Evolutionary conservation across 1,140 invertebrate species (phyloP), one percentile per base, ranked within the genome.

Genomic region (Apis florea): DNA sequence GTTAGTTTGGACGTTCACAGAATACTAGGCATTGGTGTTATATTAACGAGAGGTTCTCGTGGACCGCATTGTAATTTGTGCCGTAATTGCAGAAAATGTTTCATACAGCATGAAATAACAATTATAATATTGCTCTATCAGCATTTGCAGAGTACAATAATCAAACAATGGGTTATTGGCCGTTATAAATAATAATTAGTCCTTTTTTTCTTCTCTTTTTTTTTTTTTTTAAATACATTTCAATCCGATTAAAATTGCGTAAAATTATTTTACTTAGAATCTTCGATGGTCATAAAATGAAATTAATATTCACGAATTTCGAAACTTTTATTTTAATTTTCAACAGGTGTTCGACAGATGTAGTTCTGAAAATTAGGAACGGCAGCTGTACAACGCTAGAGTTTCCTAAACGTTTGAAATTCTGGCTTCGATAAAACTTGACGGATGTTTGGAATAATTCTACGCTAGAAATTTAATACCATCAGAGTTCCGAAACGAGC

Each of bases 351-450:
- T 40, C 19, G 53, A 26, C 61, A 31, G 63, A 51, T 21, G 68
- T 53, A 13, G 24, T 31, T 61, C 2, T 6, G 54, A 70, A 63
- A 71, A 79, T 72, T 72, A 71, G 67, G 54, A 53, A 26, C 68
- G 10, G 47, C 47, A 63, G 49, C 13, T 71, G 56, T 5, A 40
- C 49, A 24, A 19, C 58, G n/a, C 17, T 11, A 8, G 68, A 63
- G 56, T 71, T 71, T 59, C 47, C 47, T 31, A 53, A 79, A 51
- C 76, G 40, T 21, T 71, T 1, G 77, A 79, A 79, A 79, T 63
- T 79, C 26, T 61, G 58, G 68, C 5, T 71, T 24, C 49, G 67
- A 78, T 78, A 70, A 78, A 70, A 78, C 67, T 70, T 76, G 13
- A 58, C 49, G 58, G 47, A 79, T 71, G 56, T 40, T 79, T 63